These are phyloP conservation scores for Eulemur rufifrons DNA, from an alignment of 2,113 vertebrate species.

Conservation along the genomic window DNA sequence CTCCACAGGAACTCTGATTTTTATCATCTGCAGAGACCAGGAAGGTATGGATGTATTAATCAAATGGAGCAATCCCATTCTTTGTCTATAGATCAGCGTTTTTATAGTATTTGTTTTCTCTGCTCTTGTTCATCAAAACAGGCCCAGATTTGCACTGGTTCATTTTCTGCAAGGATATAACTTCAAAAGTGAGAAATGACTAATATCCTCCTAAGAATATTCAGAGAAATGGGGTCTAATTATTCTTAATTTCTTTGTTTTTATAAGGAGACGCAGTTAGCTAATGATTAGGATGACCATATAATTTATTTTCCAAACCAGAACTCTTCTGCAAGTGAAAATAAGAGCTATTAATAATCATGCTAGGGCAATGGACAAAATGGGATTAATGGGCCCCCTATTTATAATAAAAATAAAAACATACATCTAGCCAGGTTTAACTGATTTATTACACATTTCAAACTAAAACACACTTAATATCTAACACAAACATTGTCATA, in stretches of 20 bases:
- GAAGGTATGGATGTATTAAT: not conserved
- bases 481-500: not conserved
- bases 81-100: not conserved
- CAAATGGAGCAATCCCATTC: not conserved
- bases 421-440: slow-evolving; percentile 6
- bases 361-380: slow-evolving; percentile 21
- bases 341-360: slow-evolving; percentile 42
- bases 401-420: slow-evolving; percentile 54
- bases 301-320: slow-evolving; percentile 53
- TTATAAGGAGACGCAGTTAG: slow-evolving; percentile 24
- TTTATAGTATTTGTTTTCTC: not conserved
- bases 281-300: slow-evolving; percentile 17
- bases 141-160: not conserved
- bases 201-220: slow-evolving; percentile 22
- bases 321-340: slow-evolving; percentile 20
- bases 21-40: not conserved
- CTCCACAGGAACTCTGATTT: not conserved
- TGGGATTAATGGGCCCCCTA: not conserved
- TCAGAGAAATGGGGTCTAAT: not conserved
- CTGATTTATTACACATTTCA: slow-evolving; percentile 59
- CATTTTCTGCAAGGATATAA: not conserved
- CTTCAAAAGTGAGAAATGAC: not conserved
- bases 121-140: not conserved
- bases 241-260: slow-evolving; percentile 45
- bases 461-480: slow-evolving; percentile 41